These are phyloP conservation scores for Cyprinodon diabolis DNA, from an alignment of 2,797 vertebrate species.

Conservation along the genomic window DNA sequence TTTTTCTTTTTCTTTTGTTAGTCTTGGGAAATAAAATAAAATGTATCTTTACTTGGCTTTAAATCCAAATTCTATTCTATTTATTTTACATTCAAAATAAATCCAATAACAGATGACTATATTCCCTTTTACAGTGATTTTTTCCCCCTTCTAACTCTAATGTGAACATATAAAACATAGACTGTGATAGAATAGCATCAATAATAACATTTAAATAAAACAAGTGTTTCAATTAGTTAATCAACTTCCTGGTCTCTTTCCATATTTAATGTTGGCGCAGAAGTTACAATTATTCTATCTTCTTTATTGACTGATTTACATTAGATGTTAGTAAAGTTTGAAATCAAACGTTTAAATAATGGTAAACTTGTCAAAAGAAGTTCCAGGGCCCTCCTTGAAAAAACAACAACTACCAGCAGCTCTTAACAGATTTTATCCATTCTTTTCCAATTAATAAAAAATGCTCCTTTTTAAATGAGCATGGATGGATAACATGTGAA, in stretches of 20 bases:
- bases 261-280: not conserved
- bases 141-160: not conserved
- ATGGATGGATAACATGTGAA: constrained; percentile 1
- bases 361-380: not conserved
- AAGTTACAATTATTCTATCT: not conserved
- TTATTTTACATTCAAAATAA: not conserved
- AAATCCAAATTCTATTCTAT: not conserved
- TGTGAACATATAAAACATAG: not conserved
- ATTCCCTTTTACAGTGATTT: not conserved
- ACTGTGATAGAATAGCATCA: not conserved
- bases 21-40: no score
- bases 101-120: not conserved
- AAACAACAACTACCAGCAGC: not conserved
- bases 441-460: not conserved
- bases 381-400: not conserved
- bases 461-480: not conserved
- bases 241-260: not conserved
- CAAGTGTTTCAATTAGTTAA: not conserved
- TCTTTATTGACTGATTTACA: not conserved
- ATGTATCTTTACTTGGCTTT: not conserved
- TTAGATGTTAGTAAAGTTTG: not conserved
- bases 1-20: no score
- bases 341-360: not conserved
- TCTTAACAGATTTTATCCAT: not conserved
- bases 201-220: not conserved